Base-by-base conservation (phyloP, 2,888 invertebrate species). In the Podotricha telesiphe region DNA sequence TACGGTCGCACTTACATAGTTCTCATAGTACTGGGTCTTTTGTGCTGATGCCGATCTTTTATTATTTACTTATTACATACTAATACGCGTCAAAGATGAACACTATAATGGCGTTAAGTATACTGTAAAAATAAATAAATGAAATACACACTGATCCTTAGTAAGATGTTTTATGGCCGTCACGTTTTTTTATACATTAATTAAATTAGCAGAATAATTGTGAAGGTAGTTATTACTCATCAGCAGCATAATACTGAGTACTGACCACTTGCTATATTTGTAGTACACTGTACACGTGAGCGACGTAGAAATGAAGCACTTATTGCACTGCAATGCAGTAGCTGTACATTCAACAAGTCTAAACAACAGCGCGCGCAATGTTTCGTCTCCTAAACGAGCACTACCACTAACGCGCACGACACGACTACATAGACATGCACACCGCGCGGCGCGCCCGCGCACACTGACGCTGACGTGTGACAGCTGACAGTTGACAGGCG, bases 371-470 rank as follows among this genome's bases (percentile, higher is more conserved):
- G 22, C 53, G 28, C 53, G n/a, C 6, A 53, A 53, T n/a, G 5
- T 8, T n/a, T 28, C n/a, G 28, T 53, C n/a, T 8, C 2, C 8
- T 10, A 2, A 53, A n/a, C 53, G 28, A 15, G 7, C 22, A n/a
- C 28, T 47, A 4, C 11, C 50, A 50, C 50, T 20, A 19, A 13
- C 22, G n/a, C 28, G 28, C 28, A n/a, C 28, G 2, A n/a, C 8
- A 8, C 53, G 7, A 13, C 13, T 1, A 37, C 28, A 28, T 6
- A 28, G 28, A 28, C 28, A 6, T 28, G 6, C 6, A 28, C 22
- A 22, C 20, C 2, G 51, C 51, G 51, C 51, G 51, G 51, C 51
- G 51, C 37, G 37, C 56, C 17, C 11, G 37, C 56, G 56, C 37
- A 19, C 37, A 37, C 56, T 40, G 37, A 11, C 55, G 2, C 17